A percentile compares a stretch with the other conserved stretches of the same genome.
Evolutionary conservation across 1,140 invertebrate species (phyloP).

Genomic region (Bombyx mandarina): DNA sequence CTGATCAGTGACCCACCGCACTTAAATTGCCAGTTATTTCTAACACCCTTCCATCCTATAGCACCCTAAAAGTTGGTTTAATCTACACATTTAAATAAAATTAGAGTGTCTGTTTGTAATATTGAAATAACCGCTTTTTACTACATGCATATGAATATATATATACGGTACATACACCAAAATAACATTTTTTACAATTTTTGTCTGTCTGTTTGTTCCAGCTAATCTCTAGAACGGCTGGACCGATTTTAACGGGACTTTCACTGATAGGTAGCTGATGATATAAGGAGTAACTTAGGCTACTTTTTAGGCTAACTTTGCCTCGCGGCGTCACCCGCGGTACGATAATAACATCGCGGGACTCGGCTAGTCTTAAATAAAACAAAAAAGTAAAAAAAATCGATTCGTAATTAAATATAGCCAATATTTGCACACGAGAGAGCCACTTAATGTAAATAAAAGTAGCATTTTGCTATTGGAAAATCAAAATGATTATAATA

Average conservation of each 20-base stretch:
- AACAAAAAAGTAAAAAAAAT: background rate
- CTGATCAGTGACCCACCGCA: conserved; percentile 42
- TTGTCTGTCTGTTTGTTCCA: no score
- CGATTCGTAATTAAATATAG: background rate
- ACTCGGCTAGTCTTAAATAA: background rate
- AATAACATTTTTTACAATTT: no score
- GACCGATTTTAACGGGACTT: no score
- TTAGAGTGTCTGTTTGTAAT: no score
- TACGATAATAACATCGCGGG: no score
- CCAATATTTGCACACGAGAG: background rate
- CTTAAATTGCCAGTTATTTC: conserved; percentile 30
- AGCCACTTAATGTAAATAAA: background rate
- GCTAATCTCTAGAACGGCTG: no score
- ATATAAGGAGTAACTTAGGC: no score
- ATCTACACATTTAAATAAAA: no score
- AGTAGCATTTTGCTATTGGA: background rate
- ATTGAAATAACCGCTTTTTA: no score
- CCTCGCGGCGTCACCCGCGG: background rate
- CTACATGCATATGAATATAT: no score
- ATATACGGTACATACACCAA: no score
- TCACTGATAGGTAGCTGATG: no score
- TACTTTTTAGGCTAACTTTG: background rate
- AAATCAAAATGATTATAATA: background rate
- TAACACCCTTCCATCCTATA: conserved; percentile 19
- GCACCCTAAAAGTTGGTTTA: conserved; percentile 13